A percentile compares a stretch with the other conserved stretches of the same genome.
Conservation (phyloP, 2,113 vertebrate genomes). For the Caloenas nicobarica region DNA sequence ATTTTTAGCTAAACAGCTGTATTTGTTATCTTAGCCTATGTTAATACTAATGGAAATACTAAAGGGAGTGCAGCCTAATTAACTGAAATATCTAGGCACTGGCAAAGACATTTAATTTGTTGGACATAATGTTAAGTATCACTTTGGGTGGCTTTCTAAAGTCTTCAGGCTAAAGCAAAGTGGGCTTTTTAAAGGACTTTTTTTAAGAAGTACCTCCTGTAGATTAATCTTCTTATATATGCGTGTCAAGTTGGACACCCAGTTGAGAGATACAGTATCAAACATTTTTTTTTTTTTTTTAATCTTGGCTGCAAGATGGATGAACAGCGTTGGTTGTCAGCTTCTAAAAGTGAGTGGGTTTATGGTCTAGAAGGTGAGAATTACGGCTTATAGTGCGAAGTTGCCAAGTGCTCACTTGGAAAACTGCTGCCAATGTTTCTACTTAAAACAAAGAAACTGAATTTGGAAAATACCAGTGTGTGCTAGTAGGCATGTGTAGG, state of each 20-base stretch:
- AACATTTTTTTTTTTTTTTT: background rate
- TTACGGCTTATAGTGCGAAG: background rate
- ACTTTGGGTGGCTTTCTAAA: background rate
- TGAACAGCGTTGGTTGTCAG: slow-evolving; percentile 23
- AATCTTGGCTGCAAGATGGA: background rate
- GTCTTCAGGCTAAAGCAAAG: background rate
- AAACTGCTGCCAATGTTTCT: background rate
- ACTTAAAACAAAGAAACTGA: background rate
- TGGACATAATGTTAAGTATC: background rate
- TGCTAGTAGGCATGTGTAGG: background rate
- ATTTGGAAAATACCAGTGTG: background rate
- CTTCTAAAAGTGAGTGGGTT: background rate
- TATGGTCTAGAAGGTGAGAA: slow-evolving; percentile 19
- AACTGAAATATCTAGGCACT: background rate
- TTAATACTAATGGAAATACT: background rate
- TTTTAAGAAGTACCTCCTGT: background rate
- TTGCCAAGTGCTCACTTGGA: background rate
- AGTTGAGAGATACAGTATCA: background rate
- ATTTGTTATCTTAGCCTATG: background rate
- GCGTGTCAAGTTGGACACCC: background rate
- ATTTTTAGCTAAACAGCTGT: background rate
- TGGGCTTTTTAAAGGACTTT: background rate
- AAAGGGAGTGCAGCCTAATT: background rate
- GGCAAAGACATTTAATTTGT: background rate
- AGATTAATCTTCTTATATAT: background rate